Percentiles rank a stretch among this genome's conserved stretches.
Evolutionary conservation across 1,140 invertebrate genomes (phyloP).

Genomic region (Cyphomyrmex costatus): DNA sequence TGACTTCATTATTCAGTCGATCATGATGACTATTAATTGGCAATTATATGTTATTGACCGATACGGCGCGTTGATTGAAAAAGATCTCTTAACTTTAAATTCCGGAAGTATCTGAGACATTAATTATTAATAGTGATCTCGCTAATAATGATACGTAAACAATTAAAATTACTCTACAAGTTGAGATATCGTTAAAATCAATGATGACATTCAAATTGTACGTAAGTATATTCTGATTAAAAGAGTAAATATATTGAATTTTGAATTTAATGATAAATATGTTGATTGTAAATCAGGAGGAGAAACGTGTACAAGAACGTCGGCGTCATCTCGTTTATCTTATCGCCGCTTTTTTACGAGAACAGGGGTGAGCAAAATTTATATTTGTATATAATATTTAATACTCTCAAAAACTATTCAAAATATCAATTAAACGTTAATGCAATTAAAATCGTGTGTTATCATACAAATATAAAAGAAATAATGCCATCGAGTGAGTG

Average conservation of each 20-base stretch:
- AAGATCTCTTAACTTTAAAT: background rate
- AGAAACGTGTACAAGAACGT: slow-evolving; percentile 88
- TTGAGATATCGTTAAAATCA: background rate
- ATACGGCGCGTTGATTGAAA: background rate
- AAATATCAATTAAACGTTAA: background rate
- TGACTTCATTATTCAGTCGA: background rate
- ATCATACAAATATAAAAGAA: background rate
- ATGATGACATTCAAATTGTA: background rate
- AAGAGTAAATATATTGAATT: background rate
- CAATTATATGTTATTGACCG: background rate
- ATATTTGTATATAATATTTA: slow-evolving; percentile 5
- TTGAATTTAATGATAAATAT: slow-evolving; percentile 55
- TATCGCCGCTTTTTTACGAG: slow-evolving; percentile 91
- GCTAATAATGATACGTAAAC: background rate
- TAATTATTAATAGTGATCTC: background rate
- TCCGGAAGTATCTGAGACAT: background rate
- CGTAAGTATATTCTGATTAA: background rate
- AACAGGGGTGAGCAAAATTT: slow-evolving; percentile 88
- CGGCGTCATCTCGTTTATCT: slow-evolving; percentile 93
- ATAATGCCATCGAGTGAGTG: background rate
- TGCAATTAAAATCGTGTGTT: background rate
- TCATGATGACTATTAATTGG: background rate
- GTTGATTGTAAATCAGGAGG: slow-evolving; percentile 86
- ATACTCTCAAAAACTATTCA: background rate
- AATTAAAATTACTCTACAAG: background rate